Evolutionary conservation across 2,113 vertebrate genomes (phyloP).

Genomic region (Pterocles burchelli): DNA sequence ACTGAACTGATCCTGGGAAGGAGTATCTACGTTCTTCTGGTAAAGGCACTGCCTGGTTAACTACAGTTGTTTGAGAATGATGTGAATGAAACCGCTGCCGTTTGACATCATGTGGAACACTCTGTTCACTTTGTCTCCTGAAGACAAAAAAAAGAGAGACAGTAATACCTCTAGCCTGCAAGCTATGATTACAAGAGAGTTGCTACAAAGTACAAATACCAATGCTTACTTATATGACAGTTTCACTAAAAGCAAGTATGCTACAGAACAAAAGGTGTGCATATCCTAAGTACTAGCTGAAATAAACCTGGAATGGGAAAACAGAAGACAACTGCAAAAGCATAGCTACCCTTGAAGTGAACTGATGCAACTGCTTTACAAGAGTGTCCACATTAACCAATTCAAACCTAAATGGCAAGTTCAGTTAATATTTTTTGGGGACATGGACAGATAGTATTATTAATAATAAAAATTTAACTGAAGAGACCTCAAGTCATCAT

Average conservation of each 20-base stretch:
- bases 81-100: constrained; percentile 79
- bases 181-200: background rate
- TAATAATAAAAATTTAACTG: background rate
- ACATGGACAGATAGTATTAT: background rate
- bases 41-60: constrained; percentile 76
- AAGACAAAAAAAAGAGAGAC: background rate
- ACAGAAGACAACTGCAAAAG: background rate
- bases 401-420: background rate
- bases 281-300: background rate
- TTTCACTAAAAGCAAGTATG: background rate
- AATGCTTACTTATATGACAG: background rate
- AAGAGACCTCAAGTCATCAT: background rate
- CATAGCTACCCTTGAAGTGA: background rate
- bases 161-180: background rate
- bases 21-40: constrained; percentile 50
- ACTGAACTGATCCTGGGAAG: background rate
- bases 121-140: constrained; percentile 82
- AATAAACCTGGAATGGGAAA: background rate
- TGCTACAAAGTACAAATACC: background rate
- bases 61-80: constrained; percentile 28
- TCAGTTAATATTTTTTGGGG: background rate
- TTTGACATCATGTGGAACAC: constrained; percentile 73
- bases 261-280: background rate
- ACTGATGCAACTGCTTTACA: background rate
- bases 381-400: background rate